Conservation (phyloP, 1,140 invertebrate species). For the Formica exsecta region DNA sequence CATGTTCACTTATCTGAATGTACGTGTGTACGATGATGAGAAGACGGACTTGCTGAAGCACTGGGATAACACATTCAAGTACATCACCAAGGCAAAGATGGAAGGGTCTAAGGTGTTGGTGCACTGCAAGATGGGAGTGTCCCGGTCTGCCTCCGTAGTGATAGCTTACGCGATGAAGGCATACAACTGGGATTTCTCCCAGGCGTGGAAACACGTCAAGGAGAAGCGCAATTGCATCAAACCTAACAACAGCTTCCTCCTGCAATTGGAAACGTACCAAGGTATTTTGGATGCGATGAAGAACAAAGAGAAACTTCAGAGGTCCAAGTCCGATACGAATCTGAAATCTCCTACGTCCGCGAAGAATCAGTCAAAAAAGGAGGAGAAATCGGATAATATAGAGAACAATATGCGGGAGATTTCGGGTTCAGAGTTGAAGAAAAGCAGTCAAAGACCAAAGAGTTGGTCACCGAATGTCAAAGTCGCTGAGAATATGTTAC, state of each 20-base stretch:
- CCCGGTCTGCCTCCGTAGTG: slow-evolving; percentile 98
- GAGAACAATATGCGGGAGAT: slow-evolving; percentile 77
- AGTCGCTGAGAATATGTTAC: slow-evolving; percentile 87
- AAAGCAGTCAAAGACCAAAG: slow-evolving; percentile 89
- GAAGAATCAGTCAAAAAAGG: slow-evolving; percentile 83
- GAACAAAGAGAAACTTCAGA: slow-evolving; percentile 95
- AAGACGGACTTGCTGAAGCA: slow-evolving; percentile 98
- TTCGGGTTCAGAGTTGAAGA: slow-evolving; percentile 81
- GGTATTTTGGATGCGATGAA: slow-evolving; percentile 98
- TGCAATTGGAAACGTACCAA: slow-evolving; percentile 98
- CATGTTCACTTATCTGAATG: slow-evolving; percentile 98
- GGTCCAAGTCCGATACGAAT: slow-evolving; percentile 97
- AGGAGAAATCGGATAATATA: slow-evolving; percentile 78
- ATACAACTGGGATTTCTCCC: slow-evolving; percentile 96
- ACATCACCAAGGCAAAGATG: slow-evolving; percentile 96
- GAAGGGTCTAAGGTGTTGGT: slow-evolving; percentile 97
- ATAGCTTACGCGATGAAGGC: slow-evolving; percentile 99
- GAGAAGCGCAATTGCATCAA: slow-evolving; percentile 96
- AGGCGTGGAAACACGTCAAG: slow-evolving; percentile 96
- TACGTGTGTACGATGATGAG: slow-evolving; percentile 98
- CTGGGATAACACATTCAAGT: slow-evolving; percentile 99
- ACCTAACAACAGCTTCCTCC: slow-evolving; percentile 97
- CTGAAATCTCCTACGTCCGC: slow-evolving; percentile 90
- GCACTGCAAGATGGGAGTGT: slow-evolving; percentile 99
- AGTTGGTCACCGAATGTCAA: slow-evolving; percentile 93